A percentile compares a stretch with the other conserved stretches of the same genome.
These are phyloP conservation scores for Metopolophium dirhodum DNA, from an alignment of 1,140 invertebrate genomes.

Conservation along the genomic window DNA sequence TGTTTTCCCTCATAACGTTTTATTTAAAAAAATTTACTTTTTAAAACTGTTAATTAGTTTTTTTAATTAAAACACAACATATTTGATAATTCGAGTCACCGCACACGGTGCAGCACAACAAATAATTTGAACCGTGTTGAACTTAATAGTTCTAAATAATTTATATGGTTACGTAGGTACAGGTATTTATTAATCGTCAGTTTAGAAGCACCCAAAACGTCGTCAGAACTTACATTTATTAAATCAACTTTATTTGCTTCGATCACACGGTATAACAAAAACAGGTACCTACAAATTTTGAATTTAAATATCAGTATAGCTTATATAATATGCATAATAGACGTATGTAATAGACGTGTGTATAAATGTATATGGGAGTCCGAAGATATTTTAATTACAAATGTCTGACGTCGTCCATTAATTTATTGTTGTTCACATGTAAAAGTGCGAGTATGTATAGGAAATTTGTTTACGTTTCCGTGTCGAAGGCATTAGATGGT, in stretches of 20 bases:
- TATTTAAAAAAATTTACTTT: not conserved
- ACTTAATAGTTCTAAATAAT: not conserved
- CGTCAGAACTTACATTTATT: not conserved
- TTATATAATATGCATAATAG: not conserved
- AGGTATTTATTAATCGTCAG: not conserved
- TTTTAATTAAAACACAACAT: not conserved
- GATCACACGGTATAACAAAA: not conserved
- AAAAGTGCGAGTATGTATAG: not conserved
- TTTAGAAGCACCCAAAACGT: not conserved
- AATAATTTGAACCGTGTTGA: not conserved
- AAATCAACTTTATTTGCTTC: not conserved
- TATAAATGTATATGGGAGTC: not conserved
- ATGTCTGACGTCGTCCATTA: not conserved
- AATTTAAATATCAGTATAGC: not conserved
- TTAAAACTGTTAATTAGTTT: not conserved
- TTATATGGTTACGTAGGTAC: not conserved
- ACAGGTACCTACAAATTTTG: not conserved
- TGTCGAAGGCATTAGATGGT: constrained; percentile 16
- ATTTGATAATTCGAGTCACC: not conserved
- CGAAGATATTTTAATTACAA: not conserved
- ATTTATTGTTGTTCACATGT: not conserved
- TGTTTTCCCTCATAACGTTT: not conserved
- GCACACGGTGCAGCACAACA: not conserved
- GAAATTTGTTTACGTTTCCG: constrained; percentile 41
- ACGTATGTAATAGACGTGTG: too few species aligned